phyloP scores from a whole-genome alignment of 1,140 invertebrate genomes.

The Platyscapa corneri region DNA sequence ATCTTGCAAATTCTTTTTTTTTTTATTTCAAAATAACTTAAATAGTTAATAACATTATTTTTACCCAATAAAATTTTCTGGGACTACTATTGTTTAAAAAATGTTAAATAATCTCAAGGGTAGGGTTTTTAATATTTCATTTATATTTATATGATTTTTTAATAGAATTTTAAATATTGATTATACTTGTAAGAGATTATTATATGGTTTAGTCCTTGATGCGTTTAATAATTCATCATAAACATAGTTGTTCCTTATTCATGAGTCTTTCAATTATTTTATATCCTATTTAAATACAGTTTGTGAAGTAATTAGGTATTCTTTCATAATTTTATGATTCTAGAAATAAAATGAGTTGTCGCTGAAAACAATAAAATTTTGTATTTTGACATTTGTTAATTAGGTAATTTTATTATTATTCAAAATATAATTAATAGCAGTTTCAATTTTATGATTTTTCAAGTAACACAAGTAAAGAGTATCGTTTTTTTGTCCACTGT shows the following conservation, averaged over 20 bases:
- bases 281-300: not conserved
- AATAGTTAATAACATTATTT: too few species aligned
- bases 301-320: constrained; percentile 6
- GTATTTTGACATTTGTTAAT: not conserved
- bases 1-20: too few species aligned
- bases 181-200: constrained; percentile 1
- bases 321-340: constrained; percentile 19
- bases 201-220: constrained; percentile 11
- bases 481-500: not conserved
- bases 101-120: not conserved
- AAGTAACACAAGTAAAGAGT: not conserved
- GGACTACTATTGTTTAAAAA: too few species aligned
- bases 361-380: constrained; percentile 11
- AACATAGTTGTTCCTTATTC: not conserved
- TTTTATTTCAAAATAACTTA: too few species aligned
- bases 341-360: not conserved
- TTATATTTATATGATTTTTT: not conserved
- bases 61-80: too few species aligned
- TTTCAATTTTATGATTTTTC: not conserved
- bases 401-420: not conserved
- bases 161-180: not conserved
- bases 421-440: not conserved
- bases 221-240: not conserved
- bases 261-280: constrained; percentile 18
- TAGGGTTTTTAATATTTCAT: not conserved